Evolutionary conservation across 1,140 invertebrate genomes (phyloP).

Genomic region (Drosophila pectinifera): DNA sequence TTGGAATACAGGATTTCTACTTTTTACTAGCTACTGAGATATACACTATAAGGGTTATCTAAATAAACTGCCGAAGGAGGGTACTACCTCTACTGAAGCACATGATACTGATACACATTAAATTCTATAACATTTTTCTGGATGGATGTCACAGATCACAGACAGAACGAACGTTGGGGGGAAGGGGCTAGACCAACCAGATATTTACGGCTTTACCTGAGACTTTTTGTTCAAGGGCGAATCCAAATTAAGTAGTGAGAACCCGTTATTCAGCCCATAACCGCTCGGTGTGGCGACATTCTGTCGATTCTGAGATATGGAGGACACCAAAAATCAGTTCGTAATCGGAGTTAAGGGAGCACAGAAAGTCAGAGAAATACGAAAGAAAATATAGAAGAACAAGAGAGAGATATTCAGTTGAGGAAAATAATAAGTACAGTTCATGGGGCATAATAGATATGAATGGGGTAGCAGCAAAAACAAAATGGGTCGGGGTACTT

Average conservation of each 20-base stretch:
- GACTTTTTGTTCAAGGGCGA: constrained; percentile 86
- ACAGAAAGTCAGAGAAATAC: constrained; percentile 29
- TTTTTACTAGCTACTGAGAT: constrained; percentile 6
- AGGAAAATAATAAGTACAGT: constrained; percentile 8
- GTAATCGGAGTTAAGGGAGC: constrained; percentile 16
- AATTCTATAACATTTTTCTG: not conserved
- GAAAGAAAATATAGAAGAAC: constrained; percentile 18
- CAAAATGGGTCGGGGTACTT: not conserved
- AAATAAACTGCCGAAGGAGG: not conserved
- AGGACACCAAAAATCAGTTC: constrained; percentile 26
- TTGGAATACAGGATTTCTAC: not conserved
- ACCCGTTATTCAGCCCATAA: constrained; percentile 84
- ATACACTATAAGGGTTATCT: not conserved
- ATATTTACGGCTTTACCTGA: constrained; percentile 72
- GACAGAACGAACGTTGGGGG: constrained; percentile 10
- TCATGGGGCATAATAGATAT: constrained; percentile 6
- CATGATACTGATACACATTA: not conserved
- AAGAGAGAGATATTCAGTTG: constrained; percentile 10
- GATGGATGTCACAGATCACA: constrained; percentile 4
- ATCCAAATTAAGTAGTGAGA: constrained; percentile 87
- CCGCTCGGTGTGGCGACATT: constrained; percentile 86
- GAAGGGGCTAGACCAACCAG: not conserved
- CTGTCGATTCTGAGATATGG: constrained; percentile 86
- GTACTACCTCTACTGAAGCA: constrained; percentile 21
- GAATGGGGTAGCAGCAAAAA: not conserved